phyloP scores from a whole-genome alignment of 2,113 vertebrate species.

The Nerophis lumbriciformis region DNA sequence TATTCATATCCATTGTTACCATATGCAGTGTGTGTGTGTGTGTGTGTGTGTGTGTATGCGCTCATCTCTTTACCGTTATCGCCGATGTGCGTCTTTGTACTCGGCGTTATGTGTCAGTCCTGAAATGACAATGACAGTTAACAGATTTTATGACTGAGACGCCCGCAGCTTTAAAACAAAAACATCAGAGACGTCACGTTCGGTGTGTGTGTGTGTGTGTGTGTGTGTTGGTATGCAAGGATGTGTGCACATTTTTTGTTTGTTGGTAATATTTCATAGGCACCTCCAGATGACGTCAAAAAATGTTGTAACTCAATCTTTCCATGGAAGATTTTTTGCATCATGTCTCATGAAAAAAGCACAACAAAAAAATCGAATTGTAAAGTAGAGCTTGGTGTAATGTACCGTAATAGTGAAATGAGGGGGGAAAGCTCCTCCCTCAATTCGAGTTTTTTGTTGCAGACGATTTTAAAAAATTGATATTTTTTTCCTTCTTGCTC shows the following conservation, averaged over 20 bases:
- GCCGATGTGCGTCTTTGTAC: conserved; percentile 6
- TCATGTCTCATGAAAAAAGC: no score
- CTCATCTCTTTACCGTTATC: background rate
- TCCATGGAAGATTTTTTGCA: background rate
- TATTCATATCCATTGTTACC: conserved; percentile 37
- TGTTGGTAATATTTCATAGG: conserved; percentile 18
- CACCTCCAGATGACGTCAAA: conserved; percentile 10
- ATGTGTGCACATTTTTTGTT: background rate
- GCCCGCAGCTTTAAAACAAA: conserved; percentile 34
- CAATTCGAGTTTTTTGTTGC: no score
- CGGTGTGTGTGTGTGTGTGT: background rate
- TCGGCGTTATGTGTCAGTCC: conserved; percentile 39
- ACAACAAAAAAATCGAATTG: no score
- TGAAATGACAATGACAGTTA: conserved; percentile 52
- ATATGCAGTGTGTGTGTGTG: conserved; percentile 5
- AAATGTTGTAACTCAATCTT: background rate
- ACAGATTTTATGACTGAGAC: conserved; percentile 55
- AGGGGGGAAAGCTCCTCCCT: no score
- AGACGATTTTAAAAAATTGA: no score
- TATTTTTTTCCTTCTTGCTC: no score
- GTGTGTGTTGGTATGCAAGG: background rate
- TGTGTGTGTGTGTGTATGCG: background rate
- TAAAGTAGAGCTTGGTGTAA: no score
- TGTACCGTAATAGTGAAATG: no score
- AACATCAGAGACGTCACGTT: conserved; percentile 18